A percentile compares a stretch with the other conserved stretches of the same genome.
phyloP scores from a whole-genome alignment of 2,888 invertebrate genomes.

The Amphimallon solstitiale region DNA sequence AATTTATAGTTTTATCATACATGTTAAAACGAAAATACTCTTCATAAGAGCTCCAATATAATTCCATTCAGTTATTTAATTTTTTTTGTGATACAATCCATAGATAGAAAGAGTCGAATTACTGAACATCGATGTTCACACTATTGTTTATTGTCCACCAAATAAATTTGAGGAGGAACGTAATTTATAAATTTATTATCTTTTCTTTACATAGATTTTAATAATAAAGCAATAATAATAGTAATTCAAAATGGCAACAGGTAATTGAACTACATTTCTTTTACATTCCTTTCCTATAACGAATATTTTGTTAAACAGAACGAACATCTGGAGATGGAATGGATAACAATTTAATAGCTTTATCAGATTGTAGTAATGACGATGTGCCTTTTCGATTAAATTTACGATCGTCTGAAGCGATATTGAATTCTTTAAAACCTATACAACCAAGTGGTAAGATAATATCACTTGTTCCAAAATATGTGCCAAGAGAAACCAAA shows the following conservation, averaged over 20 bases:
- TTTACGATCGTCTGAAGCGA: conserved; percentile 39
- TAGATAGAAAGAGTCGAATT: no score
- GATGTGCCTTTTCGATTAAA: conserved; percentile 37
- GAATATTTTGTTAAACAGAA: not conserved
- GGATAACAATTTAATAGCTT: conserved; percentile 56
- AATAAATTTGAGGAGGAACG: no score
- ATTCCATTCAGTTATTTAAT: no score
- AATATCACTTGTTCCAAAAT: conserved; percentile 71
- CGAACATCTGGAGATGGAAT: conserved; percentile 74
- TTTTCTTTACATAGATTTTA: no score
- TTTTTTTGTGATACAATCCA: no score
- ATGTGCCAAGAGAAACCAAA: conserved; percentile 69
- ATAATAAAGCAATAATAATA: no score
- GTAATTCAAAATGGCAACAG: not conserved
- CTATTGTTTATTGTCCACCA: no score
- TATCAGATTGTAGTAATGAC: conserved; percentile 41
- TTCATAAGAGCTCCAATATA: no score
- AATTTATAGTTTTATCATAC: no score
- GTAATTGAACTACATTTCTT: not conserved
- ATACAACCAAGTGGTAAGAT: conserved; percentile 67
- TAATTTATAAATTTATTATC: no score
- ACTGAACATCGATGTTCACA: no score
- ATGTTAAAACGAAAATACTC: no score
- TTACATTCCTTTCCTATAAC: not conserved
- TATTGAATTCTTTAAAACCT: conserved; percentile 54